Base-by-base conservation (phyloP, 1,140 invertebrate species). In the Linepithema humile region DNA sequence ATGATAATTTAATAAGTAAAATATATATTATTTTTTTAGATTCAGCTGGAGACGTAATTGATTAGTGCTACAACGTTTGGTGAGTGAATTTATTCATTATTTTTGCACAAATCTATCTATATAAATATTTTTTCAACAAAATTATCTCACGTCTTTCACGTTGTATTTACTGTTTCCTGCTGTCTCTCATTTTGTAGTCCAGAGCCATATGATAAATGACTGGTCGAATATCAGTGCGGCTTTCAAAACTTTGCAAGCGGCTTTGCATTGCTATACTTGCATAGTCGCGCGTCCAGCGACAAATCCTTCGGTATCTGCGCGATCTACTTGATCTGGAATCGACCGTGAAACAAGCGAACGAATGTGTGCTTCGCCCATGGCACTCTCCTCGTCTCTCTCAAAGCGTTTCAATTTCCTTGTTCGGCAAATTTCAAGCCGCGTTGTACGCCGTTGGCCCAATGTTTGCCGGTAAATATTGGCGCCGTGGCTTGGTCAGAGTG, bases 391-490 rank as follows among this genome's bases (percentile, higher is more conserved):
- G 9, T 57, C 48, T 55, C 59, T 4, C 35, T 75, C 35, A 57
- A 55, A 48, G 83, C 43, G 73, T 73, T 88, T 86, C 85, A 78
- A 87, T 87, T 88, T 85, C 64, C 85, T 82, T 87, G 74, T 85
- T 75, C 82, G 86, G 83, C 50, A 50, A 73, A 75, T 87, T 59
- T 60, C 62, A 15, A 32, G 55, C 48, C 69, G 82, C 72, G 38
- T 77, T 70, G 78, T 29, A 73, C 62, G 50, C 40, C 82, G 40
- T 62, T 45, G 60, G 50, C 50, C 43, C 78, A 29, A 78, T 88
- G 85, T 87, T 88, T 85, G 85, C 74, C 69, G 62, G 77, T 62
- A 88, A 87, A 88, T 87, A 88, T 87, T 87, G 84, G 74, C 69
- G 64, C 32, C 72, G 53, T 32, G 80, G 55, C 40, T 65, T 48